A percentile compares a stretch with the other conserved stretches of the same genome.
These are phyloP conservation scores for Puffinus mauretanicus DNA, from an alignment of 2,113 vertebrate genomes.

Conservation along the genomic window DNA sequence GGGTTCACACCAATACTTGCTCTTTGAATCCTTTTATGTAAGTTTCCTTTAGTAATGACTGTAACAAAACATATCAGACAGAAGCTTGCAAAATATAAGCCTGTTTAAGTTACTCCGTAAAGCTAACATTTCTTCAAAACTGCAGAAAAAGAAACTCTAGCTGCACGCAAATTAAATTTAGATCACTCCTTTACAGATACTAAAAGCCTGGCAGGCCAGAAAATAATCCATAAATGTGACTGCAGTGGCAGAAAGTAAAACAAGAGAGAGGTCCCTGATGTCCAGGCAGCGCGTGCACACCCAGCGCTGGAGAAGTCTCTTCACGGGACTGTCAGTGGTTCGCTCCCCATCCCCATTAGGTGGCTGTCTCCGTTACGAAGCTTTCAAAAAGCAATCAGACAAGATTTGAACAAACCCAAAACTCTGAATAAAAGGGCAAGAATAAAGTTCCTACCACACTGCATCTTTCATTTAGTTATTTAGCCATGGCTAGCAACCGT, in stretches of 20 bases:
- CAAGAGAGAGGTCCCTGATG: neutral
- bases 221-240: neutral
- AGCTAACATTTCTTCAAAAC: neutral
- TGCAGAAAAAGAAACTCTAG: neutral
- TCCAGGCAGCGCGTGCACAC: neutral
- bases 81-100: neutral
- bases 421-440: neutral
- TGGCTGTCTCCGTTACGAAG: neutral
- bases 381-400: neutral
- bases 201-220: neutral
- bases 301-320: neutral
- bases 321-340: neutral
- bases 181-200: conserved; percentile 14
- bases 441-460: neutral
- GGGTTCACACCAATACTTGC: neutral
- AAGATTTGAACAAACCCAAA: neutral
- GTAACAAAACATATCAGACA: neutral
- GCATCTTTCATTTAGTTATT: neutral
- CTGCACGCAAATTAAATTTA: conserved; percentile 12
- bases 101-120: neutral
- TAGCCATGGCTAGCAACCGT: neutral
- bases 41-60: neutral
- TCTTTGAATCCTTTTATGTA: neutral
- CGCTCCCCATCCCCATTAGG: neutral
- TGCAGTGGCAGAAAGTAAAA: neutral